Evolutionary conservation across 2,888 invertebrate species (phyloP), one percentile per base, ranked within the genome.

Genomic region (Luperina nickerlii): DNA sequence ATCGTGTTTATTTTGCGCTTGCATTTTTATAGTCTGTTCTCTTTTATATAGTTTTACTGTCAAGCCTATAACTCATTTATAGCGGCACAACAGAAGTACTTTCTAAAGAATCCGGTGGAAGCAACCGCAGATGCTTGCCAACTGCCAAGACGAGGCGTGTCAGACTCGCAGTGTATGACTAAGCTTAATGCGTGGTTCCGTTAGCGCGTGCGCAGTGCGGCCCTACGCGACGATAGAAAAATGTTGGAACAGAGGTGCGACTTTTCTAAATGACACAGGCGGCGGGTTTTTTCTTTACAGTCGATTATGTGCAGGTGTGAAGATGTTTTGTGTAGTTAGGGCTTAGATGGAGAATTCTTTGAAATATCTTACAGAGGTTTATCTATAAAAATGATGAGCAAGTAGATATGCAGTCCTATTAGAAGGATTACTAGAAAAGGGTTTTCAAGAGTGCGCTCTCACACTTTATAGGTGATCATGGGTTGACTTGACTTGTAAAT

Each of bases 31-130:
- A 70, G 76, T 76, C 38, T 66, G 66, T 77, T 74, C 62, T 86
- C 38, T 63, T 69, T 76, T 73, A 42, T 79, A 24, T 57, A 60
- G 71, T 79, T 80, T 79, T 83, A 82, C 76, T 82, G 82, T 84
- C 74, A 79, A 76, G 68, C 62, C 68, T 62, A 76, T 78, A 68
- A 65, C 67, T 78, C n/a, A 83, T 79, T 80, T 81, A 70, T 73
- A 81, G 71, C 82, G 76, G 75, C 63, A 72, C 63, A 60, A 32
- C 2, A n/a, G 9, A 66, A 73, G 87, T 90, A 91, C 92, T 94
- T 93, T 95, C 93, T 92, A 92, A 94, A 94, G 95, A 95, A 95
- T 94, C 92, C 92, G 91, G 90, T 92, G 95, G 93, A 95, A 95
- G 94, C 87, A 90, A 92, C 86, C 75, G 87, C 87, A 89, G 90